Conservation (phyloP, 2,888 invertebrate species). For the Catocala nupta region DNA sequence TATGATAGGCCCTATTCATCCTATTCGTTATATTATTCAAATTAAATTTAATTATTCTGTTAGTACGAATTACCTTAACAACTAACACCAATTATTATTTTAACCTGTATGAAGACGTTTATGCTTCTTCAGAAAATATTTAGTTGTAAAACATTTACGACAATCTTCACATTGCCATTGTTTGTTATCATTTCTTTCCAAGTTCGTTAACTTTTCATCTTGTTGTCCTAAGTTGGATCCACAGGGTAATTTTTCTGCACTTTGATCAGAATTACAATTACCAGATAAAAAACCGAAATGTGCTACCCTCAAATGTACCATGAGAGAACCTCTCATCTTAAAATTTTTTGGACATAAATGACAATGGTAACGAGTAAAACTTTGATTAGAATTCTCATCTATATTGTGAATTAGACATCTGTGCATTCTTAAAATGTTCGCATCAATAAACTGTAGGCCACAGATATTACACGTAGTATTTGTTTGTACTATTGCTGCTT, state of each 20-base stretch:
- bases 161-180: conserved; percentile 96
- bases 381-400: conserved; percentile 71
- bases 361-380: conserved; percentile 88
- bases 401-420: conserved; percentile 90
- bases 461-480: conserved; percentile 89
- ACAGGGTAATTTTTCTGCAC: conserved; percentile 46
- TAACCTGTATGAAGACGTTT: conserved; percentile 94
- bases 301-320: conserved; percentile 93
- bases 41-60: conserved; percentile 60
- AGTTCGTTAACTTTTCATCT: conserved; percentile 57
- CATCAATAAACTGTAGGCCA: conserved; percentile 90
- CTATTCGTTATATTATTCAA: conserved; percentile 7
- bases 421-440: conserved; percentile 91
- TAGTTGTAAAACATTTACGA: conserved; percentile 94
- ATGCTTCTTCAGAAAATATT: conserved; percentile 96
- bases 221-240: conserved; percentile 47
- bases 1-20: conserved; percentile 6
- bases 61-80: conserved; percentile 82
- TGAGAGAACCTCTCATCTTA: conserved; percentile 93
- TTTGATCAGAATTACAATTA: conserved; percentile 48
- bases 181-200: conserved; percentile 88
- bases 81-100: conserved; percentile 76
- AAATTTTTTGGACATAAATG: conserved; percentile 93
- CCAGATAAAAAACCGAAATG: conserved; percentile 88
- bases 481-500: conserved; percentile 60